Conservation (phyloP, 2,888 invertebrate genomes). For the Aradus depressus region DNA sequence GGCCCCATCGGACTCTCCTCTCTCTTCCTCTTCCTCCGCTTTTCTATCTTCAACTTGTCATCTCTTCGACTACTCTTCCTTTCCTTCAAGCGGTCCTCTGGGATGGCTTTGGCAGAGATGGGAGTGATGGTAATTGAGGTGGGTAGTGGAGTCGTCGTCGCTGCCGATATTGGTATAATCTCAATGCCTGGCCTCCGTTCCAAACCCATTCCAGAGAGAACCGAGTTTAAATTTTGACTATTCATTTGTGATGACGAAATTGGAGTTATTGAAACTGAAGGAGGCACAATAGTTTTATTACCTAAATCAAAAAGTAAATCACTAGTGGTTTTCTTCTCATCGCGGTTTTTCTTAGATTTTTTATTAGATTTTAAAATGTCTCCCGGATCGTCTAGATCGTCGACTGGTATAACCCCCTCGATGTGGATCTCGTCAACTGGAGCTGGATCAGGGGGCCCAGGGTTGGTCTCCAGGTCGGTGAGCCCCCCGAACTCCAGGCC, state of each 20-base stretch:
- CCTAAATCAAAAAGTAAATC: slow-evolving; percentile 39
- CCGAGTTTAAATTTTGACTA: slow-evolving; percentile 44
- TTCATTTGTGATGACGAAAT: slow-evolving; percentile 37
- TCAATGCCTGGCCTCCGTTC: slow-evolving; percentile 69
- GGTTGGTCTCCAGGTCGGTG: slow-evolving; percentile 20
- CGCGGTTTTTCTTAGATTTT: slow-evolving; percentile 48
- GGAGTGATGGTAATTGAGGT: slow-evolving; percentile 82
- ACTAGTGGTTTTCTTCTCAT: slow-evolving; percentile 41
- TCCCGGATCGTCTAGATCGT: slow-evolving; percentile 46
- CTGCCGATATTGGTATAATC: slow-evolving; percentile 65
- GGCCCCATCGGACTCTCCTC: slow-evolving; percentile 72
- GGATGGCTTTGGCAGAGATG: slow-evolving; percentile 40
- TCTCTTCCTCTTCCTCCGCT: slow-evolving; percentile 61
- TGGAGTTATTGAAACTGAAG: slow-evolving; percentile 53
- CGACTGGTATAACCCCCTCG: slow-evolving; percentile 37
- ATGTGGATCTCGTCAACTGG: slow-evolving; percentile 23
- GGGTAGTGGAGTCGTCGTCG: slow-evolving; percentile 52
- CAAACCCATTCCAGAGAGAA: slow-evolving; percentile 47
- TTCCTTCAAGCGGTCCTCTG: slow-evolving; percentile 29
- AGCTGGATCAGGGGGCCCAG: slow-evolving; percentile 26
- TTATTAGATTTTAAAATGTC: slow-evolving; percentile 48
- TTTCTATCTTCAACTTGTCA: slow-evolving; percentile 46
- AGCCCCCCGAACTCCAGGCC: slow-evolving; percentile 19
- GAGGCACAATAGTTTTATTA: slow-evolving; percentile 46
- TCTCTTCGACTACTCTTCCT: slow-evolving; percentile 37